Evolutionary conservation across 2,888 invertebrate species (phyloP).

Genomic region (Bursaphelenchus okinawaensis): DNA sequence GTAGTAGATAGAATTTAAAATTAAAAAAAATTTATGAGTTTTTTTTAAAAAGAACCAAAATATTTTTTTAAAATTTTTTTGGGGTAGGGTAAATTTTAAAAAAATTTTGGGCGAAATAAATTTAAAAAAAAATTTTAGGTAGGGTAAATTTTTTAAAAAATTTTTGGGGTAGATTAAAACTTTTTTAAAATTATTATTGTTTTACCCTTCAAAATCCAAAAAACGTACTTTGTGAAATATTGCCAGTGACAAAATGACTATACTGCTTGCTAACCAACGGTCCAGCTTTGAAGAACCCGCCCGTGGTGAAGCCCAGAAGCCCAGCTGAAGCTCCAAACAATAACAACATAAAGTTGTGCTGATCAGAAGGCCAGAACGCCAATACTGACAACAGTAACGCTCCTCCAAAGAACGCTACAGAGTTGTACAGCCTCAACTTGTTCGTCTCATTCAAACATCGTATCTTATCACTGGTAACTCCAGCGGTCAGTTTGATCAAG

Average conservation of each 20-base stretch:
- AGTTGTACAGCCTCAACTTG: constrained; percentile 39
- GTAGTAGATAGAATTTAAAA: too few species aligned
- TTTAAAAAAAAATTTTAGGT: too few species aligned
- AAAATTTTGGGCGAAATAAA: too few species aligned
- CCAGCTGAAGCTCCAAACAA: constrained; percentile 33
- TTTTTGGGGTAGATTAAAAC: too few species aligned
- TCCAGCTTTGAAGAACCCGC: constrained; percentile 52
- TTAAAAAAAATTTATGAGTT: too few species aligned
- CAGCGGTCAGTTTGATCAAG: constrained; percentile 42
- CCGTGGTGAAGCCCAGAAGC: constrained; percentile 43
- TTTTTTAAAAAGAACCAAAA: too few species aligned
- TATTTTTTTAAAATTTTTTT: too few species aligned
- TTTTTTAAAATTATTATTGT: too few species aligned
- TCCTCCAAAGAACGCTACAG: constrained; percentile 49
- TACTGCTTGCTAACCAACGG: constrained; percentile 52
- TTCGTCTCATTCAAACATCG: constrained; percentile 3
- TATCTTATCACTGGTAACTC: constrained; percentile 41
- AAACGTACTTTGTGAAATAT: constrained; percentile 48
- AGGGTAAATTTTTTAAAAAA: too few species aligned
- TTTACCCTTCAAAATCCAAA: too few species aligned
- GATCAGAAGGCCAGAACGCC: constrained; percentile 39
- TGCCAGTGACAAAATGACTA: constrained; percentile 54
- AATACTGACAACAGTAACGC: constrained; percentile 38
- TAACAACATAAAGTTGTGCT: constrained; percentile 15
- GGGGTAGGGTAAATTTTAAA: too few species aligned